Evolutionary conservation across 2,797 vertebrate species (phyloP).

Genomic region (Acanthis flammea): DNA sequence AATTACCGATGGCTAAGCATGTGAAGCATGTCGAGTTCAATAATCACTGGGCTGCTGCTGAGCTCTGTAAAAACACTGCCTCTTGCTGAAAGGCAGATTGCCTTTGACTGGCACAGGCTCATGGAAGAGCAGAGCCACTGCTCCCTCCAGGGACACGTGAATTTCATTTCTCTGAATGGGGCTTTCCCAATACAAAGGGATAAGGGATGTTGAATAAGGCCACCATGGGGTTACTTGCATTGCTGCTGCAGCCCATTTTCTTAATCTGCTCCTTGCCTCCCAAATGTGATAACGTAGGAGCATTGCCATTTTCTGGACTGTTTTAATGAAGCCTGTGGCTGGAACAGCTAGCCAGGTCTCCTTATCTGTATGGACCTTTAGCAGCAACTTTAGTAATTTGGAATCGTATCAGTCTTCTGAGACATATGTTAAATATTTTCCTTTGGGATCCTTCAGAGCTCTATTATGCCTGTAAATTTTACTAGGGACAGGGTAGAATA

Average conservation of each 20-base stretch:
- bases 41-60: not conserved
- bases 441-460: not conserved
- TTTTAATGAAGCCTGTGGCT: not conserved
- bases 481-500: not conserved
- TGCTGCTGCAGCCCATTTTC: not conserved
- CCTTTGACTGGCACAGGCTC: not conserved
- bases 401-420: not conserved
- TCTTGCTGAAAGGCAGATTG: not conserved
- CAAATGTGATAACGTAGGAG: not conserved
- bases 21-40: not conserved
- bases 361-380: constrained; percentile 9
- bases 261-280: not conserved
- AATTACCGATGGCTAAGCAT: not conserved
- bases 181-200: not conserved
- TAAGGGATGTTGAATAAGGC: not conserved
- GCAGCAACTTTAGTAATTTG: not conserved
- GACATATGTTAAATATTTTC: constrained; percentile 5
- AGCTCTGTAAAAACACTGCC: not conserved
- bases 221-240: not conserved
- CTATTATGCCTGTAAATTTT: not conserved
- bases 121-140: not conserved
- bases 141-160: not conserved
- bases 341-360: not conserved
- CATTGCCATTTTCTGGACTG: not conserved
- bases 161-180: not conserved